These are phyloP conservation scores for Geothlypis trichas DNA, from an alignment of 2,113 vertebrate genomes.

Conservation along the genomic window DNA sequence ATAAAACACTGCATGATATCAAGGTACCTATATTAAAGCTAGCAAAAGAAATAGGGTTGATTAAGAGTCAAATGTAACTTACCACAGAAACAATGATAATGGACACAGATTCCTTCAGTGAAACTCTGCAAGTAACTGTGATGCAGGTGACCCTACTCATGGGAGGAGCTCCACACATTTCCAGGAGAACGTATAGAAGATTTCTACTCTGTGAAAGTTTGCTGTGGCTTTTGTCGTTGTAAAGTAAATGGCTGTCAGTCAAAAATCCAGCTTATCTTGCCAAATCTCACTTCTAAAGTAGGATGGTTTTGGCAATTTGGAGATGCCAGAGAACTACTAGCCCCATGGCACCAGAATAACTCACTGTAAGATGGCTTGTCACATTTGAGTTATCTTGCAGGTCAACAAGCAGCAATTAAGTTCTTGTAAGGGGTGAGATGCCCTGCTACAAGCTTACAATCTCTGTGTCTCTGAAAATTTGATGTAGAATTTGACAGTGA, in stretches of 20 bases:
- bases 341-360: background rate
- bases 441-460: background rate
- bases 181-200: background rate
- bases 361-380: background rate
- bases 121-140: background rate
- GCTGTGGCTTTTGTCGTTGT: background rate
- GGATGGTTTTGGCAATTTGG: background rate
- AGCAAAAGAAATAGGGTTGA: background rate
- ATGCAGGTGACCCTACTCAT: background rate
- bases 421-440: background rate
- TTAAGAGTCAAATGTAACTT: background rate
- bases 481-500: background rate
- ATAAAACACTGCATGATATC: background rate
- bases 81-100: fast-evolving
- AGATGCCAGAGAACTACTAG: background rate
- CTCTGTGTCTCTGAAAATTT: background rate
- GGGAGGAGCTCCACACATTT: background rate
- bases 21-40: background rate
- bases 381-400: background rate
- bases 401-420: background rate
- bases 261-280: background rate
- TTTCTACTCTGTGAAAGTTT: background rate
- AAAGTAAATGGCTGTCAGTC: background rate
- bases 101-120: background rate
- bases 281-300: background rate